Evolutionary conservation across 2,888 invertebrate genomes (phyloP).

Genomic region (Leptinotarsa rubiginosa): DNA sequence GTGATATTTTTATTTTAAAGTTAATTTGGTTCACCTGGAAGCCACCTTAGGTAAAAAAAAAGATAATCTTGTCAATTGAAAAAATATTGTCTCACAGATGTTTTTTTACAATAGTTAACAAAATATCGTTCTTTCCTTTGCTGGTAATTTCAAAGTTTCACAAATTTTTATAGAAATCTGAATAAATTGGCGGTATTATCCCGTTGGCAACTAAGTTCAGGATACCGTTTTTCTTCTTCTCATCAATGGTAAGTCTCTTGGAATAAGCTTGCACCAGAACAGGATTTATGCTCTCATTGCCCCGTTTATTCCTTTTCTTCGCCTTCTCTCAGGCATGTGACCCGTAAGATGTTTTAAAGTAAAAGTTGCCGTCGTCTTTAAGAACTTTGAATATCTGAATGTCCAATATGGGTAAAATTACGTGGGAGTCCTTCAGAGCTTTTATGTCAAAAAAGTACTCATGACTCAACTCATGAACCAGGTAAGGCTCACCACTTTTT

Average conservation of each 20-base stretch:
- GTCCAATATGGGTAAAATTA: constrained; percentile 17
- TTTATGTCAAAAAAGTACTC: constrained; percentile 23
- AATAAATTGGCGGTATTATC: too few relatives aligned
- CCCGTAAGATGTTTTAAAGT: constrained; percentile 19
- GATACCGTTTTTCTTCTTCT: constrained; percentile 19
- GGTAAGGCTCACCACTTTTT: constrained; percentile 3
- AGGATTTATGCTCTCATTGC: constrained; percentile 10
- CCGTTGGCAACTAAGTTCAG: background rate
- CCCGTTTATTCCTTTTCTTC: background rate
- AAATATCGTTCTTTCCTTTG: too few relatives aligned
- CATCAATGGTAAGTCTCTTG: constrained; percentile 17
- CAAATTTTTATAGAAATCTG: too few relatives aligned
- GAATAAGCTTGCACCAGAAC: constrained; percentile 22
- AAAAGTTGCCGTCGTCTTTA: constrained; percentile 22
- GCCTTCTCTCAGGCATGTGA: constrained; percentile 19
- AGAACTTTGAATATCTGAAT: constrained; percentile 12
- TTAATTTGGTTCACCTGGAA: too few relatives aligned
- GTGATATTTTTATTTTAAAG: too few relatives aligned
- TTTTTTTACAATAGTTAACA: too few relatives aligned
- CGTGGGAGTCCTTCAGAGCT: constrained; percentile 19
- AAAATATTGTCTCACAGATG: too few relatives aligned
- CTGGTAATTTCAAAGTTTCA: too few relatives aligned
- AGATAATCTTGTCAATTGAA: too few relatives aligned
- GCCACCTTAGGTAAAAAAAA: too few relatives aligned
- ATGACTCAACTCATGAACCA: constrained; percentile 28